These are phyloP conservation scores for Andinoacara biseriatus DNA, from an alignment of 2,113 vertebrate species.

Conservation along the genomic window DNA sequence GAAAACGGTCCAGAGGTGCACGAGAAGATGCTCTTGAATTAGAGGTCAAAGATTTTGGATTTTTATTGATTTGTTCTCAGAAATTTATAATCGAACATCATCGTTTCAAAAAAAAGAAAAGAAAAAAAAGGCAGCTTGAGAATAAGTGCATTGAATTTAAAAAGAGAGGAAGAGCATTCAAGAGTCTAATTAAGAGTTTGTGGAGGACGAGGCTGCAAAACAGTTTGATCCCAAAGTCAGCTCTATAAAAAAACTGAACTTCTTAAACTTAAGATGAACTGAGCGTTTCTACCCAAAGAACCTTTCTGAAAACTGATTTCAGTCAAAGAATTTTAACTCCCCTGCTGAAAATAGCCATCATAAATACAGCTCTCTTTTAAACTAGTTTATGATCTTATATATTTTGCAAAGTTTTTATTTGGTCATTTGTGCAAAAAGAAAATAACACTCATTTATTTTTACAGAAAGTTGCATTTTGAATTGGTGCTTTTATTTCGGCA, in stretches of 20 bases:
- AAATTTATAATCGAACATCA: too few relatives aligned
- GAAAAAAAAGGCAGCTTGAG: too few relatives aligned
- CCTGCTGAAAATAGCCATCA: neutral
- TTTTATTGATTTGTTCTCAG: too few relatives aligned
- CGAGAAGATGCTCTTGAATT: too few relatives aligned
- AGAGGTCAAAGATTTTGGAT: too few relatives aligned
- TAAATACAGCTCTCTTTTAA: neutral
- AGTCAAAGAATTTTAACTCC: neutral
- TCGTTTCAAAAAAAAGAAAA: too few relatives aligned
- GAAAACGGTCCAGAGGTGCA: rapidly evolving
- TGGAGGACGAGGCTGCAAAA: neutral
- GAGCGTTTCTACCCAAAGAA: neutral
- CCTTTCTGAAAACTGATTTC: neutral
- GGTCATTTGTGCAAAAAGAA: neutral
- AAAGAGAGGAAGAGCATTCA: too few relatives aligned
- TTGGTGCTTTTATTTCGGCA: constrained; percentile 1
- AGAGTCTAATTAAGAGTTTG: too few relatives aligned
- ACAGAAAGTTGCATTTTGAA: neutral
- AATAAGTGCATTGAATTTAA: too few relatives aligned
- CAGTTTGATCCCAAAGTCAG: neutral
- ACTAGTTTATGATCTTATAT: neutral
- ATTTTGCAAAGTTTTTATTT: neutral
- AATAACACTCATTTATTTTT: rapidly evolving
- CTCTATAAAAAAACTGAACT: neutral
- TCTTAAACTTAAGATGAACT: neutral